Evolutionary conservation across 2,797 vertebrate species (phyloP), one percentile per base, ranked within the genome.

Genomic region (Artibeus lituratus): DNA sequence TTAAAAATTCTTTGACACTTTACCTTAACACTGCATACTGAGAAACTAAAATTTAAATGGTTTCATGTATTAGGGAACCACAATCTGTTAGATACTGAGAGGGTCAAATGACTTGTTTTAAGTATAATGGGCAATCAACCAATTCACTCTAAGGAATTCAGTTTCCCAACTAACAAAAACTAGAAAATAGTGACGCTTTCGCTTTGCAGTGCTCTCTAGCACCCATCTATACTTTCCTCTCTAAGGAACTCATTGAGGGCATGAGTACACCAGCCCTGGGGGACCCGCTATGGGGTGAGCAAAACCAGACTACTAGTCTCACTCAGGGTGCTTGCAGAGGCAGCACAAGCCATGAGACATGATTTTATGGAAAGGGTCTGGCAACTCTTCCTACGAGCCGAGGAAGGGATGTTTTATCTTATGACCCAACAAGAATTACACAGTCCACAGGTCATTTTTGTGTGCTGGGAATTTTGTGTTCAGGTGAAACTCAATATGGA

Each of bases 321-420:
- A 22, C 32, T 26, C 2, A 3, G 8, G 9, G 35, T 51, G 5
- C 14, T 86, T 44, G 9, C 8, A 24, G 1, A n/a, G 10, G 2
- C 1, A 10, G 53, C 59, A 73, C 53, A 93, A 90, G 70, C 21
- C n/a, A 51, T 22, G 59, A 70, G 85, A 55, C 22, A 70, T 32
- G 29, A 90, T 90, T 96, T 92, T 37, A 15, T 37, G 51, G 5
- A 72, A 89, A 47, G 42, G 7, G 3, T 37, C 53, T 73, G 19
- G 42, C 24, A 55, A 3, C 19, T 42, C 26, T 8, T 39, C 2
- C 10, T 42, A 22, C 3, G 10, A 21, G 19, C 49, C 53, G 10
- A 37, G 78, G 11, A 87, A 53, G n/a, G 47, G 3, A 19, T 8
- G 4, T 22, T 83, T 76, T 49, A 19, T 19, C 15, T 8, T 22